phyloP scores from a whole-genome alignment of 2,797 vertebrate species.

The Melanotaenia boesemani region DNA sequence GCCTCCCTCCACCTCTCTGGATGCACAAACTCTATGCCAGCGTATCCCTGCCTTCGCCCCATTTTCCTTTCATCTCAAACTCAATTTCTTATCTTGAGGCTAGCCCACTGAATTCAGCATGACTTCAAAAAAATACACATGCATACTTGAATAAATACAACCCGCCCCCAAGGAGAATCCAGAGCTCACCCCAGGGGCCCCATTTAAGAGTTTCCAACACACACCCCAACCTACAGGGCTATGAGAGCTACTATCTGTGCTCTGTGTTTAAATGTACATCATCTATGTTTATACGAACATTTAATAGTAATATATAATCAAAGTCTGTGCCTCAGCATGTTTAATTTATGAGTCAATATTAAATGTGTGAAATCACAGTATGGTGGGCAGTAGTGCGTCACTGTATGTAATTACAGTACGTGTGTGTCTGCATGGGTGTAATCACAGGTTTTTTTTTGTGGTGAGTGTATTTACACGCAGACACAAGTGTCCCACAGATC shows the following conservation, averaged over 20 bases:
- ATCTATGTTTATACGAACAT: constrained; percentile 57
- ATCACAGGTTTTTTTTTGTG: constrained; percentile 71
- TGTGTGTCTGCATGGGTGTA: constrained; percentile 56
- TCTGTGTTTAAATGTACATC: constrained; percentile 41
- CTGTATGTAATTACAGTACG: constrained; percentile 66
- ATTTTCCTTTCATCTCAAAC: constrained; percentile 75
- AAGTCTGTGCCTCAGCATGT: constrained; percentile 47
- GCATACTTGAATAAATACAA: constrained; percentile 67
- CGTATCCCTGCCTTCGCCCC: constrained; percentile 55
- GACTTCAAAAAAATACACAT: constrained; percentile 54
- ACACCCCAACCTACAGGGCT: constrained; percentile 43
- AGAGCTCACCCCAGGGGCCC: constrained; percentile 48
- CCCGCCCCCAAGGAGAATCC: constrained; percentile 48
- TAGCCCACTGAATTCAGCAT: constrained; percentile 56
- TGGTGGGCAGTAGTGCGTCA: constrained; percentile 66
- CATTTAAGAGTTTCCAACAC: constrained; percentile 41
- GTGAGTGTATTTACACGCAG: constrained; percentile 33
- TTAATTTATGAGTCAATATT: constrained; percentile 63
- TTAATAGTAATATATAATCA: constrained; percentile 55
- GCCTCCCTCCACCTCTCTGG: constrained; percentile 3
- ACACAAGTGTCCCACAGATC: constrained; percentile 26
- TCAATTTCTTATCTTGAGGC: constrained; percentile 63
- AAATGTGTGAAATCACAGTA: constrained; percentile 56
- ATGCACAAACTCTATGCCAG: constrained; percentile 54
- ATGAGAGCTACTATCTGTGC: constrained; percentile 24